Percentiles rank a stretch among this genome's conserved stretches.
Evolutionary conservation across 2,113 vertebrate species (phyloP).

Genomic region (Ondatra zibethicus): DNA sequence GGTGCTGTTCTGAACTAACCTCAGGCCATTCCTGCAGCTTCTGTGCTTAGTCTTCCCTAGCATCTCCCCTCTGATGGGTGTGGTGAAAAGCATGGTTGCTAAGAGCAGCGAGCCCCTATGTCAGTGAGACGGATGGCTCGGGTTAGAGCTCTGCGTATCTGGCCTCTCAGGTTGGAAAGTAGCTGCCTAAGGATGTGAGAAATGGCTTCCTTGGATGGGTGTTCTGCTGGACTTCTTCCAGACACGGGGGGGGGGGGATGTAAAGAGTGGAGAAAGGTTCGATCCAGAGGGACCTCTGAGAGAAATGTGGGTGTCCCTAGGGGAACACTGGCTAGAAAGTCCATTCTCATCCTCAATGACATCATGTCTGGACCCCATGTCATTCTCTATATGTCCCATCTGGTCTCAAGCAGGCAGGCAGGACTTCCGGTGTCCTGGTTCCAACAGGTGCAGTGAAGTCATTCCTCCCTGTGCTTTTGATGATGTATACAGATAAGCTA

Average conservation of each 20-base stretch:
- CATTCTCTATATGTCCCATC: neutral
- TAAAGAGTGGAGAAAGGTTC: neutral
- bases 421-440: neutral
- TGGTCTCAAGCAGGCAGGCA: neutral
- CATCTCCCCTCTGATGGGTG: neutral
- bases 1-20: neutral
- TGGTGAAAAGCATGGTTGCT: neutral
- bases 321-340: neutral
- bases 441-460: neutral
- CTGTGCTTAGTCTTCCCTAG: neutral
- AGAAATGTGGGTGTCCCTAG: neutral
- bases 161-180: neutral
- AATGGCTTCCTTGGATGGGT: slow-evolving; percentile 5
- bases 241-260: neutral
- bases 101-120: slow-evolving; percentile 7
- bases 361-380: neutral
- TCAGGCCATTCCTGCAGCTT: neutral
- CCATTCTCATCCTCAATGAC: neutral
- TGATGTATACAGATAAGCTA: neutral
- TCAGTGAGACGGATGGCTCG: neutral
- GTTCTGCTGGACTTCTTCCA: neutral
- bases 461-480: neutral
- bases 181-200: neutral
- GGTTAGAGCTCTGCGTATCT: neutral
- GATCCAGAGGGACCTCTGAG: no score